Conservation (phyloP, 2,888 invertebrate genomes). For the Antitype chi region DNA sequence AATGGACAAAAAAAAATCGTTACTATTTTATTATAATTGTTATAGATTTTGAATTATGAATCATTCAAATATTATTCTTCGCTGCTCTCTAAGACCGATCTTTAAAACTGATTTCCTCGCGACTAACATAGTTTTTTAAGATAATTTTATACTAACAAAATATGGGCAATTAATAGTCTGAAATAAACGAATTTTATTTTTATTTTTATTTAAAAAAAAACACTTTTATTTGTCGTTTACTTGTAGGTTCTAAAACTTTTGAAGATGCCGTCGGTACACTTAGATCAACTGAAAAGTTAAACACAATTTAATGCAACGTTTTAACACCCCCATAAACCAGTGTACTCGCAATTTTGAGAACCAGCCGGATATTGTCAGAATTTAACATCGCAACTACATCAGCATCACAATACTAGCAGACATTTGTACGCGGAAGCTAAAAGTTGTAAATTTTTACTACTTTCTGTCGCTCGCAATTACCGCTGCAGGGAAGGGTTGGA, state of each 20-base stretch:
- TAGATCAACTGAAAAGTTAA: constrained; percentile 1
- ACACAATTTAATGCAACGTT: constrained; percentile 30
- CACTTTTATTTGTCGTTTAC: background rate
- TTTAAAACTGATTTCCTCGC: background rate
- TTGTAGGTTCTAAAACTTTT: background rate
- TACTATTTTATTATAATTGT: too few species aligned
- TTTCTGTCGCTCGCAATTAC: constrained; percentile 78
- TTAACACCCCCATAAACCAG: constrained; percentile 59
- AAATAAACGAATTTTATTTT: too few species aligned
- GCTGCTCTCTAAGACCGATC: background rate
- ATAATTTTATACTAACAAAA: too few species aligned
- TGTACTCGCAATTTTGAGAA: constrained; percentile 74
- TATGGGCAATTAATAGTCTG: too few species aligned
- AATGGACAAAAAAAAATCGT: too few species aligned
- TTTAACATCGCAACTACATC: constrained; percentile 79
- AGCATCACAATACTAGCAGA: constrained; percentile 84
- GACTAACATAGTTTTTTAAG: too few species aligned
- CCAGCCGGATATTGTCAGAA: constrained; percentile 75
- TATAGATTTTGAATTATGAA: background rate
- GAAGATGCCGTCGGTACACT: background rate
- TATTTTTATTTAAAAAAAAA: too few species aligned
- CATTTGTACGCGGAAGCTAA: constrained; percentile 81
- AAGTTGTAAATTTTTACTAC: constrained; percentile 89
- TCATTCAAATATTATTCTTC: background rate
- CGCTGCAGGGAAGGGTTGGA: constrained; percentile 78